Conservation (phyloP, 2,113 vertebrate species). For the Paedocypris sp. region DNA sequence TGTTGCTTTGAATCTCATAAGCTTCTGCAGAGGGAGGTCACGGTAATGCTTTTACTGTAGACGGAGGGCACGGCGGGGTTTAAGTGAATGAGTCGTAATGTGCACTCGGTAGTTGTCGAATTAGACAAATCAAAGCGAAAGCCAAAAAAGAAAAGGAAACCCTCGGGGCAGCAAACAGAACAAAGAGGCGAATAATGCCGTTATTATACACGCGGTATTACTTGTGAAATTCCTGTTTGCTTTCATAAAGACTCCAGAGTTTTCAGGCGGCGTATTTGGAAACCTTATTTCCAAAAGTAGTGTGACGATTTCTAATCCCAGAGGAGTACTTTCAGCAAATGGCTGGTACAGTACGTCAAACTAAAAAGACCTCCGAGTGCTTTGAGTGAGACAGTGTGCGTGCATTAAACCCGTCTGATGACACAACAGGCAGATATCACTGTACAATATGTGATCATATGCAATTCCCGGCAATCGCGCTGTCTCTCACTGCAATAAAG, state of each 20-base stretch:
- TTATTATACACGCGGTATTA: neutral
- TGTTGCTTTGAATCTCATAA: conserved; percentile 3
- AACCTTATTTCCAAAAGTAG: neutral
- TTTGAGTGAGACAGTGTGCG: conserved; percentile 10
- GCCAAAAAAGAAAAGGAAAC: neutral
- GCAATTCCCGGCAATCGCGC: conserved; percentile 38
- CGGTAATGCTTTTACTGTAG: neutral
- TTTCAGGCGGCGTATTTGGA: neutral
- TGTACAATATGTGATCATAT: conserved; percentile 35
- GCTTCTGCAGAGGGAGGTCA: neutral
- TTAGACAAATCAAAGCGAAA: neutral
- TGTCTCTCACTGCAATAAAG: conserved; percentile 32
- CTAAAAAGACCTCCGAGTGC: conserved; percentile 10
- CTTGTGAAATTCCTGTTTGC: neutral
- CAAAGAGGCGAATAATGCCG: neutral
- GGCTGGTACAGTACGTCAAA: conserved; percentile 8
- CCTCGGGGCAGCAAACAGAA: neutral
- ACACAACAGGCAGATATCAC: conserved; percentile 27
- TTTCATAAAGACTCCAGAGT: neutral
- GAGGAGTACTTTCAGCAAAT: conserved; percentile 5
- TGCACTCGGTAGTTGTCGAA: neutral
- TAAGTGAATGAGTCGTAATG: neutral
- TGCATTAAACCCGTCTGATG: conserved; percentile 22
- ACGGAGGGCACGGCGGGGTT: neutral
- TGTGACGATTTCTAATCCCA: neutral